A percentile compares a stretch with the other conserved stretches of the same genome.
Conservation (phyloP, 1,140 invertebrate genomes). For the Drosophila neocordata region DNA sequence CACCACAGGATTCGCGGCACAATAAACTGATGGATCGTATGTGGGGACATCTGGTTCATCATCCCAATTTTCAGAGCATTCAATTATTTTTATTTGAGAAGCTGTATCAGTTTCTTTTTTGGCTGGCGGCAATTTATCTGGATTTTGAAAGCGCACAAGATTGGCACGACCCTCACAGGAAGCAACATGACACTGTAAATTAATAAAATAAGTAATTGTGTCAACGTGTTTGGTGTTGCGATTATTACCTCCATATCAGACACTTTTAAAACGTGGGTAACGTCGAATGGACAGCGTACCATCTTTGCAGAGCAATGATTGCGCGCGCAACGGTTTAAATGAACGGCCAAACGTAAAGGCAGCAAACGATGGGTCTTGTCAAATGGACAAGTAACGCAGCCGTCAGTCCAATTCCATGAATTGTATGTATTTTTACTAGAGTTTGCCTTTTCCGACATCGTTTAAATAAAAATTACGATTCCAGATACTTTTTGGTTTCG, state of each 20-base stretch:
- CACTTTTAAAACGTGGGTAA: slow-evolving; percentile 14
- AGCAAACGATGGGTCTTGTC: slow-evolving; percentile 30
- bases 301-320: slow-evolving; percentile 31
- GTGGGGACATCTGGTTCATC: slow-evolving; percentile 26
- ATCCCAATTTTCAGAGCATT: slow-evolving; percentile 50
- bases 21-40: slow-evolving; percentile 41
- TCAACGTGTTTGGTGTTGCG: background rate
- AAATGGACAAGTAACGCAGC: slow-evolving; percentile 32
- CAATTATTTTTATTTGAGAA: background rate
- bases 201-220: background rate
- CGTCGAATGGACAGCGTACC: slow-evolving; percentile 45
- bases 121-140: slow-evolving; percentile 8
- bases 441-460: background rate
- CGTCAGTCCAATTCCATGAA: background rate
- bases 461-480: background rate
- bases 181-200: slow-evolving; percentile 22
- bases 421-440: background rate
- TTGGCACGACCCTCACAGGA: slow-evolving; percentile 13
- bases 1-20: slow-evolving; percentile 14
- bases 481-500: background rate
- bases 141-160: background rate
- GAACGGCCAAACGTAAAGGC: slow-evolving; percentile 16
- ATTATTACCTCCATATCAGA: slow-evolving; percentile 29
- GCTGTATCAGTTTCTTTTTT: background rate
- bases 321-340: slow-evolving; percentile 40